Base-by-base conservation (phyloP, 2,113 vertebrate species). In the Paralichthys olivaceus region DNA sequence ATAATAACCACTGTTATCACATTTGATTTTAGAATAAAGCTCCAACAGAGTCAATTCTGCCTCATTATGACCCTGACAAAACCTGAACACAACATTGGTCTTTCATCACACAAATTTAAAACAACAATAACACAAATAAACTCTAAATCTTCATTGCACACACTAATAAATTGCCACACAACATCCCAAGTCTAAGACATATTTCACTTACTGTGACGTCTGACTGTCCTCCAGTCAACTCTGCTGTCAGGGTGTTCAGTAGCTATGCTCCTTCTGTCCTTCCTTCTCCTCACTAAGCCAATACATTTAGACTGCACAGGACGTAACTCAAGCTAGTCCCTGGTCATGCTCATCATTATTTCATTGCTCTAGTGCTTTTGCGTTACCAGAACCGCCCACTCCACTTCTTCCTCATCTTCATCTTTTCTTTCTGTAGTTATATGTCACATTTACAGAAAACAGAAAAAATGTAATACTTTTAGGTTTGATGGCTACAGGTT, bases 271-370 rank as follows among this genome's bases (percentile, higher is more conserved):
- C 84, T 84, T 77, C 65, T 71, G 72, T 75, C 60, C 65, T 84
- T 85, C 43, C 74, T 82, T 84, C 74, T 72, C 72, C 68, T 23
- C 47, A 49, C 74, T 65, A 56, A 87, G 82, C 77, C 72, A 80
- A 82, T 82, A 81, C 84, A 85, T 93, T 84, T 85, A 83, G 63
- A 75, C 79, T 43, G 72, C 86, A 63, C 77, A 75, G 88, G 70
- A 84, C 76, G 94, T 95, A 95, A 95, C 91, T 90, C 87, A 94
- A 95, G 84, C 93, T 91, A 79, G 85, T 79, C 84, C 83, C 82
- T 68, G 86, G 74, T 86, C 84, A 66, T 51, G 77, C 92, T 95
- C 94, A 95, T 95, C 84, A 95, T 93, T 95, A 94, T 94, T 95
- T 94, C 90, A 95, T 93, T 89, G 85, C 84, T 92, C 82, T 63